Evolutionary conservation across 1,140 invertebrate species (phyloP).

Genomic region (Aphidius gifuensis): DNA sequence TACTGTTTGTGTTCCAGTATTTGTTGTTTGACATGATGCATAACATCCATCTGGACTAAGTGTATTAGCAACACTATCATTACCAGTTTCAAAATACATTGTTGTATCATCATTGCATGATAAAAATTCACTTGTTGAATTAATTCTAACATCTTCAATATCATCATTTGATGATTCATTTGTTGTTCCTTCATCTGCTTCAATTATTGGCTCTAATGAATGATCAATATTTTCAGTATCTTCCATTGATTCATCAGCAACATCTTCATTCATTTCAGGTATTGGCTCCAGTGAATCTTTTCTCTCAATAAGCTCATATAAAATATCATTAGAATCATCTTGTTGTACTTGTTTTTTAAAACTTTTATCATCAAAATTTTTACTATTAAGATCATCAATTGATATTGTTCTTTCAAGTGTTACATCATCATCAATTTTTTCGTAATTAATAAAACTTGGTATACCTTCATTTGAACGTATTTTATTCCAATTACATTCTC

Average conservation of each 20-base stretch:
- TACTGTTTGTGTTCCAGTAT: too few species aligned
- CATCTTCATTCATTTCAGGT: not conserved
- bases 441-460: slow-evolving; percentile 24
- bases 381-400: too few species aligned
- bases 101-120: slow-evolving; percentile 16
- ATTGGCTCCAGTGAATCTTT: not conserved
- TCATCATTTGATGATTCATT: not conserved
- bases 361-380: too few species aligned
- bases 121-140: slow-evolving; percentile 13
- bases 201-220: not conserved
- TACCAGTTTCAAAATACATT: slow-evolving; percentile 8
- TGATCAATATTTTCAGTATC: not conserved
- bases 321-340: too few species aligned
- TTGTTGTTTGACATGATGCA: too few species aligned
- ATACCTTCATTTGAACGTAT: slow-evolving; percentile 25
- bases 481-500: slow-evolving; percentile 16
- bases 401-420: not conserved
- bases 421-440: slow-evolving; percentile 16
- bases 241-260: not conserved
- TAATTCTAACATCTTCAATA: not conserved
- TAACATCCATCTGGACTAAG: not conserved
- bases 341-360: too few species aligned
- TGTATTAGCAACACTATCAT: not conserved
- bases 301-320: too few species aligned
- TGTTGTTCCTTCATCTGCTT: not conserved